phyloP scores from a whole-genome alignment of 2,797 vertebrate species.

The Halcyon badia region DNA sequence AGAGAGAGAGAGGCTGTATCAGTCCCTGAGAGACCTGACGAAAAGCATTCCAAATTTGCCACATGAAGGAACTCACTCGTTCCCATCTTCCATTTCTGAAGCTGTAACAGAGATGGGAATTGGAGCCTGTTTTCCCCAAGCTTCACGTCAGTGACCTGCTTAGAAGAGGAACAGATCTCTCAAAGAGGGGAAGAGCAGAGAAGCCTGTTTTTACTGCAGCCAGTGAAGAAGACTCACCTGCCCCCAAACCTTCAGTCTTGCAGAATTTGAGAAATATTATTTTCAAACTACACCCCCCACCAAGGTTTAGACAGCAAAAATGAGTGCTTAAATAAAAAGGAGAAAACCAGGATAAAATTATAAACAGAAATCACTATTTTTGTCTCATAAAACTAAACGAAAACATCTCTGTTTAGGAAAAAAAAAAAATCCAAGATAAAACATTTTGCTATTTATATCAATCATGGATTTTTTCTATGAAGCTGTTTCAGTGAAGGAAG shows the following conservation, averaged over 20 bases:
- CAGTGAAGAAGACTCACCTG: not conserved
- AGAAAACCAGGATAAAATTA: not conserved
- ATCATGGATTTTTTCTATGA: not conserved
- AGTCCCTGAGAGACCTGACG: not conserved
- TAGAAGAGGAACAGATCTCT: not conserved
- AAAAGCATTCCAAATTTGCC: slow-evolving; percentile 31
- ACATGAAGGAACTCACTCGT: slow-evolving; percentile 7
- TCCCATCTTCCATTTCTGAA: slow-evolving; percentile 15
- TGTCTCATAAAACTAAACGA: not conserved
- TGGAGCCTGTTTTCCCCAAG: not conserved
- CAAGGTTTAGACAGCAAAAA: not conserved
- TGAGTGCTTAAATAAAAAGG: not conserved
- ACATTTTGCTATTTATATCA: not conserved
- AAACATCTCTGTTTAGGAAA: not conserved
- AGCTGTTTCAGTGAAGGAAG: not conserved
- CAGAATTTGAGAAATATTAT: not conserved
- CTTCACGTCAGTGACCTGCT: not conserved
- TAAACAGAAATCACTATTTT: not conserved
- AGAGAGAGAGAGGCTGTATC: not conserved
- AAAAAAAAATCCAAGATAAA: not conserved
- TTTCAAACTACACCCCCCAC: not conserved
- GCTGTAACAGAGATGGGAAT: slow-evolving; percentile 11
- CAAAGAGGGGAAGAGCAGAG: not conserved
- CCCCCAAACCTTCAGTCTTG: not conserved
- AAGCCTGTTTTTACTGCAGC: not conserved